Percentiles rank a stretch among this genome's conserved stretches.
phyloP scores from a whole-genome alignment of 2,888 invertebrate species.

The Andricus curvator region DNA sequence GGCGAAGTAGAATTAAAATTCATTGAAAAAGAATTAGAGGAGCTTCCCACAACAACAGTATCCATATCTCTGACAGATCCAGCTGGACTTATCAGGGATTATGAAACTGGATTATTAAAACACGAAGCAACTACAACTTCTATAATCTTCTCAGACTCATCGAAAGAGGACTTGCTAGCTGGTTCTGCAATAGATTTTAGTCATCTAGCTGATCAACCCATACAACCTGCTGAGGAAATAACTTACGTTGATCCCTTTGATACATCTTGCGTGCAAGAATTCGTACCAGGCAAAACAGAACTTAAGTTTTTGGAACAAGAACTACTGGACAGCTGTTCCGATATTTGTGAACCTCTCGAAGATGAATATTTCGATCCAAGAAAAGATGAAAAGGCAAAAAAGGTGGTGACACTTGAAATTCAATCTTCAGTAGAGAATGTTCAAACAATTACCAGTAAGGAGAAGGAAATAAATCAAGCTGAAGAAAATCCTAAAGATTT shows the following conservation, averaged over 20 bases:
- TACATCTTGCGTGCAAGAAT: slow-evolving; percentile 87
- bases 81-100: slow-evolving; percentile 78
- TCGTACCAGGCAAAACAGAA: slow-evolving; percentile 88
- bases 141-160: slow-evolving; percentile 41
- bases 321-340: slow-evolving; percentile 80
- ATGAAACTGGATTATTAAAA: slow-evolving; percentile 71
- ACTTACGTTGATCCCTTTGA: slow-evolving; percentile 91
- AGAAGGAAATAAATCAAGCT: too few relatives aligned
- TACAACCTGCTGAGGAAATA: slow-evolving; percentile 82
- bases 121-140: slow-evolving; percentile 57
- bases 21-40: slow-evolving; percentile 83
- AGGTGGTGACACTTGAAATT: too few relatives aligned
- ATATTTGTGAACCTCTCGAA: slow-evolving; percentile 80
- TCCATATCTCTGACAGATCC: slow-evolving; percentile 84
- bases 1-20: slow-evolving; percentile 82
- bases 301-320: slow-evolving; percentile 89
- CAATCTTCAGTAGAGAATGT: slow-evolving; percentile 6
- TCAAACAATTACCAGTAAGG: too few relatives aligned
- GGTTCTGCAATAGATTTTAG: slow-evolving; percentile 89
- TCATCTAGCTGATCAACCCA: slow-evolving; percentile 84
- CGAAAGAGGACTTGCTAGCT: slow-evolving; percentile 85
- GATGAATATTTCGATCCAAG: slow-evolving; percentile 93
- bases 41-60: slow-evolving; percentile 78
- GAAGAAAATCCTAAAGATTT: slow-evolving; percentile 12
- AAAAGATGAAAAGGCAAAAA: slow-evolving; percentile 78